Base-by-base conservation (phyloP, 2,888 invertebrate genomes). In the Ichneumon xanthorius region DNA sequence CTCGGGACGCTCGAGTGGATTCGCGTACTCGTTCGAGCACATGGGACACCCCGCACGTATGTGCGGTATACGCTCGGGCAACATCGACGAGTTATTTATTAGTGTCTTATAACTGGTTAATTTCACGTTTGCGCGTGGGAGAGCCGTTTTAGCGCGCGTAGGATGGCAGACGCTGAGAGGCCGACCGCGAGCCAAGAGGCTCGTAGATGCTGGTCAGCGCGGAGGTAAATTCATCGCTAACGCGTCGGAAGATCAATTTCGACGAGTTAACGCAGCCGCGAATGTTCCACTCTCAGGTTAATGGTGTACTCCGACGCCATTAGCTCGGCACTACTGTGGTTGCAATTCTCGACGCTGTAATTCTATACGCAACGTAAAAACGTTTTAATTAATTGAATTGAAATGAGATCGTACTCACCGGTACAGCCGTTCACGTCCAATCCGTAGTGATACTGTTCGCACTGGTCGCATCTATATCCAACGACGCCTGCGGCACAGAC, bases 401-500 rank as follows among this genome's bases (percentile, higher is more conserved):
- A 63, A 33, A 33, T 11, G 7, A 4, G 16, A 73, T n/a, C 4
- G 37, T 30, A 89, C 97, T 96, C 92, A 97, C 97, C 95, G 91
- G 94, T 92, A 91, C 97, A 97, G 89, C 97, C 97, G 14, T 93
- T 93, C 48, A 92, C 92, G 30, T 96, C 95, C 89, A 97, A 95
- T 16, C 96, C 97, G 93, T 96, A 98, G 94, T 96, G 96, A 67
- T 96, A 95, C 78, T 96, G 95, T 79, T 96, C 95, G 91, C 98
- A 98, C 75, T 94, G 94, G 91, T 96, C 96, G 92, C 98, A 98
- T 89, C 95, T 96, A 82, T 96, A 95, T 75, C 98, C 97, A 87
- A 96, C 96, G 1, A 98, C 97, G 85, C 98, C 98, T 0, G 95
- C 93, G 61, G 96, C 96, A 94, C 98, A 98, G 55, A 95, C 94